Percentiles rank a stretch among this genome's conserved stretches.
These are phyloP conservation scores for Eupithecia inturbata DNA, from an alignment of 2,888 invertebrate genomes.

Conservation along the genomic window DNA sequence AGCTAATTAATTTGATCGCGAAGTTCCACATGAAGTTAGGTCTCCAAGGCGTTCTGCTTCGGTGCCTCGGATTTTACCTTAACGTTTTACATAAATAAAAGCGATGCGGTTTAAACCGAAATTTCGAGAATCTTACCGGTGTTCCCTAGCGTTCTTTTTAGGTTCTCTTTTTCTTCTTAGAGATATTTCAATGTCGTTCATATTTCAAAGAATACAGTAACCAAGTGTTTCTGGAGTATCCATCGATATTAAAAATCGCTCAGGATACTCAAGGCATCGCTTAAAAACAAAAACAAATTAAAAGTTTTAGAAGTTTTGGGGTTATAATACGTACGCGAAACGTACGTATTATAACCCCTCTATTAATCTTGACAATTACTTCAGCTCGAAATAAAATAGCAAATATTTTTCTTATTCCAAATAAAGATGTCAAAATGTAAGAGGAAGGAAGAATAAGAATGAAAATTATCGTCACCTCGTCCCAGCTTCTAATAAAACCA, in stretches of 20 bases:
- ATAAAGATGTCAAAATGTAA: constrained; percentile 62
- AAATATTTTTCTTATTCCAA: constrained; percentile 57
- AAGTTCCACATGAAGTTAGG: constrained; percentile 30
- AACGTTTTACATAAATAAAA: constrained; percentile 28
- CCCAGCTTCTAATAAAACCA: constrained; percentile 49
- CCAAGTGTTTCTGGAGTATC: neutral
- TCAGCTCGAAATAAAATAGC: constrained; percentile 42
- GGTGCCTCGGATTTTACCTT: constrained; percentile 26
- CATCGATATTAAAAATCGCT: neutral
- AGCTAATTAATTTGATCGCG: constrained; percentile 37
- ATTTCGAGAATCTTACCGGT: constrained; percentile 14
- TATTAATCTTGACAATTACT: constrained; percentile 63
- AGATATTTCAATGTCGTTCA: constrained; percentile 4
- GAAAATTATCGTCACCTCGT: constrained; percentile 71
- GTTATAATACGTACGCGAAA: constrained; percentile 38
- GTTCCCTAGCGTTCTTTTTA: constrained; percentile 21
- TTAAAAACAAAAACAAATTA: constrained; percentile 38
- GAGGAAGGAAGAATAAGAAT: constrained; percentile 60
- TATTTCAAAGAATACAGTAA: neutral
- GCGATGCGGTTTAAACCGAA: constrained; percentile 16
- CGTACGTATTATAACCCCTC: constrained; percentile 47
- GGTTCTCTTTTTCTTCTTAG: neutral
- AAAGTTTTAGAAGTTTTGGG: constrained; percentile 40
- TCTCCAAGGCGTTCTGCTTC: constrained; percentile 35
- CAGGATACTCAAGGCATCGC: neutral